Conservation (phyloP, 2,888 invertebrate genomes). For the Lochmaea crataegi region DNA sequence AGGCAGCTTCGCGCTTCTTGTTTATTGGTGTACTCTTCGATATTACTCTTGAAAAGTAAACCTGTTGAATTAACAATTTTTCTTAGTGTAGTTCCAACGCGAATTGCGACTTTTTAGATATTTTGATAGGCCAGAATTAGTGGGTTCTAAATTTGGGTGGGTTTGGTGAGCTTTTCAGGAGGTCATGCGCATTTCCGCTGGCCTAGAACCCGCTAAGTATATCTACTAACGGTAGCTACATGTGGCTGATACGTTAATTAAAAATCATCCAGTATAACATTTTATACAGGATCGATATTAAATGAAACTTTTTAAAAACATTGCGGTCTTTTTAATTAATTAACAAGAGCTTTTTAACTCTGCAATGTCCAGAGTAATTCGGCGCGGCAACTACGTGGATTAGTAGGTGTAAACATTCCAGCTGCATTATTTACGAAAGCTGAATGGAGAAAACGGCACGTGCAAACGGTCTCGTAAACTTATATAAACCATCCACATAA, state of each 20-base stretch:
- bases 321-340: not conserved
- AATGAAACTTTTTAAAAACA: not conserved
- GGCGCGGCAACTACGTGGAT: constrained; percentile 11
- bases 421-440: constrained; percentile 24
- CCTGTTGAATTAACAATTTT: too few relatives aligned
- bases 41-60: too few relatives aligned
- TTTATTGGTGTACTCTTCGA: too few relatives aligned
- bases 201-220: too few relatives aligned
- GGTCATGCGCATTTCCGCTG: too few relatives aligned
- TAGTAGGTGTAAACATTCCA: constrained; percentile 23
- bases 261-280: not conserved
- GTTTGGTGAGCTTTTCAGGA: too few relatives aligned
- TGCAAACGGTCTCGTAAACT: constrained; percentile 23
- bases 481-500: constrained; percentile 23
- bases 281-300: not conserved
- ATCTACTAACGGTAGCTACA: too few relatives aligned
- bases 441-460: constrained; percentile 21
- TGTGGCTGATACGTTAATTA: not conserved
- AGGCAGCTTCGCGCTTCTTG: too few relatives aligned
- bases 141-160: too few relatives aligned
- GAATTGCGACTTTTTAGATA: too few relatives aligned
- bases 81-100: too few relatives aligned
- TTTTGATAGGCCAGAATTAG: too few relatives aligned
- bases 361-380: not conserved
- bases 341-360: not conserved